Conservation (phyloP, 2,113 vertebrate genomes). For the Pelecanoides urinatrix region DNA sequence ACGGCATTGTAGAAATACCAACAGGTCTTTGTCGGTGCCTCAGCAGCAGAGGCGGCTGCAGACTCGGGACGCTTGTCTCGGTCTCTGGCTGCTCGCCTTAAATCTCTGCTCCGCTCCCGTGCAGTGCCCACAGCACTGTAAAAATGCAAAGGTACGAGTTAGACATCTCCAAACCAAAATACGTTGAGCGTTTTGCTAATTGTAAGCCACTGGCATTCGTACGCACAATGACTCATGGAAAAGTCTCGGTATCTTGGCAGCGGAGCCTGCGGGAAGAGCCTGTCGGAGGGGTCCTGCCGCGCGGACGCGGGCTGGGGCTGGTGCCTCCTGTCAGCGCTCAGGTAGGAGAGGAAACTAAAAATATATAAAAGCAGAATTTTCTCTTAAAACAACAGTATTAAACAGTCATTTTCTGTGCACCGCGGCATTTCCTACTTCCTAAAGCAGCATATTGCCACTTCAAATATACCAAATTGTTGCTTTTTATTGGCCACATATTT, state of each 20-base stretch:
- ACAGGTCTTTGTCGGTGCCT: neutral
- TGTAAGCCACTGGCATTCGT: neutral
- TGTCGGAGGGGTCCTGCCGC: neutral
- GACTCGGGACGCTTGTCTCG: neutral
- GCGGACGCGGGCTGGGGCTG: neutral
- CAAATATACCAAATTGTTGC: neutral
- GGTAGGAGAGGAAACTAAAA: neutral
- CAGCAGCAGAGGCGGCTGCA: neutral
- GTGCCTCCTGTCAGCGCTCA: neutral
- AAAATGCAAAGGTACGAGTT: neutral
- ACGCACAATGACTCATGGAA: neutral
- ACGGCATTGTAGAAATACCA: neutral
- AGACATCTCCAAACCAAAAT: neutral
- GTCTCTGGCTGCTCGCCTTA: neutral
- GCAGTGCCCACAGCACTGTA: neutral
- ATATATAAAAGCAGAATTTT: neutral
- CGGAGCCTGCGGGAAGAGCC: neutral
- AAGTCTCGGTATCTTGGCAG: neutral
- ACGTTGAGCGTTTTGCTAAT: neutral
- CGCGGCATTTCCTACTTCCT: neutral
- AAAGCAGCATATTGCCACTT: rapidly evolving
- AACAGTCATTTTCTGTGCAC: neutral
- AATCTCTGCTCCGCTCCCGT: neutral
- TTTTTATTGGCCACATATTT: neutral
- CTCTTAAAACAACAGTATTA: neutral